Conservation (phyloP, 2,888 invertebrate genomes). For the Apodemia hepburni region DNA sequence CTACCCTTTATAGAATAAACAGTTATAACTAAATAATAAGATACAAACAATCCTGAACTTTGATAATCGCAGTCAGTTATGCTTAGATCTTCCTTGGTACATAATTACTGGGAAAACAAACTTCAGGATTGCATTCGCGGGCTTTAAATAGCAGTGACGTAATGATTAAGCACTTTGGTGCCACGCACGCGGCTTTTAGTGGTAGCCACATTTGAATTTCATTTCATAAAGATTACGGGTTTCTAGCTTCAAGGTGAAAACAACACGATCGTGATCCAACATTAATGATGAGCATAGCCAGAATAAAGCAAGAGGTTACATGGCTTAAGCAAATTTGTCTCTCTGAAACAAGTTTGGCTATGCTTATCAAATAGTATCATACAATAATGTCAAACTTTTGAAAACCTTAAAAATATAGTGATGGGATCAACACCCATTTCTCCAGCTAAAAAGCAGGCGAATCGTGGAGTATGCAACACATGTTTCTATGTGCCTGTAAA, state of each 20-base stretch:
- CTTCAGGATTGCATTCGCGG: constrained; percentile 23
- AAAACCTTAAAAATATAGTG: not conserved
- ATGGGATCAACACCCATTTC: not conserved
- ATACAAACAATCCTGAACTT: constrained; percentile 16
- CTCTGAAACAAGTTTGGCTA: not conserved
- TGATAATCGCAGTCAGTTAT: not conserved
- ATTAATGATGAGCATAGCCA: not conserved
- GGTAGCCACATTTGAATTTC: constrained; percentile 26
- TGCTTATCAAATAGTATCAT: not conserved
- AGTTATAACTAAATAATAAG: not conserved
- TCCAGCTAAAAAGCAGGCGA: not conserved
- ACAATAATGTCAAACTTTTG: too few relatives aligned
- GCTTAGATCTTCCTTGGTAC: too few relatives aligned
- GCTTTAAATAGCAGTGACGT: constrained; percentile 23
- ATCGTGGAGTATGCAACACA: not conserved
- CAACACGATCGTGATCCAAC: constrained; percentile 25
- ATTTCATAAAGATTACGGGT: constrained; percentile 22
- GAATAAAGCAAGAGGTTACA: not conserved
- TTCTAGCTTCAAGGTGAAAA: constrained; percentile 24
- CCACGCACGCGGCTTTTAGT: constrained; percentile 29
- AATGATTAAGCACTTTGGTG: constrained; percentile 24
- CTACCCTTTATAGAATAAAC: not conserved
- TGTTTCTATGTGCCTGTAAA: not conserved
- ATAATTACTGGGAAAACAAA: not conserved
- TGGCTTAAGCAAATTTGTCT: not conserved